Evolutionary conservation across 2,797 vertebrate species (phyloP), one percentile per base, ranked within the genome.

Genomic region (Anguilla anguilla): DNA sequence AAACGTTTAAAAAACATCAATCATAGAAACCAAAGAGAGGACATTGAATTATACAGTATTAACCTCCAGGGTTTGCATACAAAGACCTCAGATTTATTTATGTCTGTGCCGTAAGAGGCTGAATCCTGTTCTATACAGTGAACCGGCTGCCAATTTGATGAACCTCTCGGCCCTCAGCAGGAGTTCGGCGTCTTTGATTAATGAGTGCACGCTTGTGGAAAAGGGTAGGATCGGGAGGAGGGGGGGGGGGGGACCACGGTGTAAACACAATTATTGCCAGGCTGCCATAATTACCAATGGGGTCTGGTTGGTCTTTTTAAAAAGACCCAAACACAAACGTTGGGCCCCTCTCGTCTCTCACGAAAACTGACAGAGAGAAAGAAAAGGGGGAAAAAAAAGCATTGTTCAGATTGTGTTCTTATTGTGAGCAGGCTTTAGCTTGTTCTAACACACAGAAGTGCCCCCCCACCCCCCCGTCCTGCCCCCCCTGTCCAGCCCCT

Each of bases 21-120:
- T 98, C 97, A 96, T 97, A 96, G 94, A 96, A 92, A 97, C 97
- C 96, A 97, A 97, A 97, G 97, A 97, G 96, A 96, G 96, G 96
- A 97, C 96, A 97, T 88, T 96, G 95, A 97, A 98, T 98, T 98
- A 98, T 97, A 97, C 97, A 97, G 97, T 95, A 98, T 97, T 97
- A 98, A 98, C 98, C 98, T 98, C 97, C 96, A 97, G 96, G 96
- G 95, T 97, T 96, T 97, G 97, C 97, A 97, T 97, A 97, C 95
- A 61, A 95, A 96, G 96, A 96, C 95, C 90, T 95, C 92, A 94
- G 94, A 95, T 96, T 96, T 97, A 96, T 96, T 96, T 96, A 95
- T 96, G 96, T 95, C 94, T 94, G 92, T 83, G 91, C 89, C 39
- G 95, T 95, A 95, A 95, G 94, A 96, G 86, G 94, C 91, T 94